Conservation (phyloP, 2,797 vertebrate species). For the Heterohyrax brucei region DNA sequence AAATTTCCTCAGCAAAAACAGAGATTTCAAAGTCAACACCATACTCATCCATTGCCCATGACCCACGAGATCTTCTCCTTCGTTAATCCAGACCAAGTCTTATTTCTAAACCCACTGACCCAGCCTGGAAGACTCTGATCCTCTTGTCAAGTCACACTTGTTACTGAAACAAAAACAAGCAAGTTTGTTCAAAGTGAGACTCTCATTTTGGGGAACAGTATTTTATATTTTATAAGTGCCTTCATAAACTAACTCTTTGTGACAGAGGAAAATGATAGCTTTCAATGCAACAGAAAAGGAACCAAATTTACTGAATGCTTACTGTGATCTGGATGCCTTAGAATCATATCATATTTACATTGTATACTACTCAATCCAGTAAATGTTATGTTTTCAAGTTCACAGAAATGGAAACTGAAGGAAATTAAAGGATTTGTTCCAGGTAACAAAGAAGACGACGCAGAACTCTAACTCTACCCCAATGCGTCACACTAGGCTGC, state of each 20-base stretch:
- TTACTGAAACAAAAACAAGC: slow-evolving; percentile 9
- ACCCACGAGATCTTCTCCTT: neutral
- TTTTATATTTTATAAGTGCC: neutral
- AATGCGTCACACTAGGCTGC: neutral
- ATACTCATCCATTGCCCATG: no score
- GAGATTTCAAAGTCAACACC: neutral
- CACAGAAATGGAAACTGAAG: neutral
- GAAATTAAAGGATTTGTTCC: neutral
- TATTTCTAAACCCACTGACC: neutral
- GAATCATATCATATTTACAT: neutral
- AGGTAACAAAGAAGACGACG: neutral
- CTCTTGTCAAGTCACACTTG: neutral
- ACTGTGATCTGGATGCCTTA: neutral
- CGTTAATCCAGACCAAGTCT: neutral
- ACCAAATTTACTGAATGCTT: neutral
- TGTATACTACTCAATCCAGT: neutral
- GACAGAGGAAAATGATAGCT: neutral
- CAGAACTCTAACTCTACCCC: neutral
- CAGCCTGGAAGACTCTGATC: neutral
- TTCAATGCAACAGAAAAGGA: neutral
- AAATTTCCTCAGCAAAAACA: neutral
- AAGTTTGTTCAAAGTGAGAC: neutral
- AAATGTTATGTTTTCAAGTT: neutral
- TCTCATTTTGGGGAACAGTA: neutral
- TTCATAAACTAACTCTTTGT: neutral